Evolutionary conservation across 2,113 vertebrate species (phyloP).

Genomic region (Aspiorhynchus laticeps): DNA sequence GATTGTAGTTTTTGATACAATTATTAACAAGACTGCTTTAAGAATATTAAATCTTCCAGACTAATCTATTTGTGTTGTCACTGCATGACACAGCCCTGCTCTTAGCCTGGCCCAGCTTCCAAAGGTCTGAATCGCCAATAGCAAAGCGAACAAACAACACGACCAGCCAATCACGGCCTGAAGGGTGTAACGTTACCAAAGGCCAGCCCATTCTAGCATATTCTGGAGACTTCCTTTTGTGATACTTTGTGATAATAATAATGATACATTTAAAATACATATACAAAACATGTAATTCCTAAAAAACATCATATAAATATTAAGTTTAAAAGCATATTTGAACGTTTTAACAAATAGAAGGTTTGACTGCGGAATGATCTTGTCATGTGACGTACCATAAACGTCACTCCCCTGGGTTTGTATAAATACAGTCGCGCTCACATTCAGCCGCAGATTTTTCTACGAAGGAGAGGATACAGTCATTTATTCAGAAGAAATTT

Average conservation of each 20-base stretch:
- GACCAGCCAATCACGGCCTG: slow-evolving; percentile 67
- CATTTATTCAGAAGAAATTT: no score
- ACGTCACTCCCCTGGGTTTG: slow-evolving; percentile 33
- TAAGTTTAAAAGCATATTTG: neutral
- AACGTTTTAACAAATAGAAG: neutral
- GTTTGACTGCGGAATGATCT: slow-evolving; percentile 53
- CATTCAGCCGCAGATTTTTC: neutral
- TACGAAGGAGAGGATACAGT: accelerated
- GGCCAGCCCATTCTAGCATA: slow-evolving; percentile 62
- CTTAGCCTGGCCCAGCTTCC: slow-evolving; percentile 12
- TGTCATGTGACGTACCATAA: slow-evolving; percentile 2
- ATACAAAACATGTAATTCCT: neutral
- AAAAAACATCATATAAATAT: neutral
- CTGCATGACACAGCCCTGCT: neutral
- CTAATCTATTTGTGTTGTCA: neutral
- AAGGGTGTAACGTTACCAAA: slow-evolving; percentile 41
- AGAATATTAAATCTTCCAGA: neutral
- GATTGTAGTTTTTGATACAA: neutral
- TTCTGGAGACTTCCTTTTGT: slow-evolving; percentile 60
- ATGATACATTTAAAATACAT: neutral
- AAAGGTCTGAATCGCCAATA: slow-evolving; percentile 47
- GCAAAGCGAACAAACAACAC: slow-evolving; percentile 67
- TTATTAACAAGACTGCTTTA: neutral
- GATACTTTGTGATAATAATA: slow-evolving; percentile 17
- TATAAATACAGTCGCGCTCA: slow-evolving; percentile 48